Evolutionary conservation across 2,113 vertebrate species (phyloP).

Genomic region (Nymphicus hollandicus): DNA sequence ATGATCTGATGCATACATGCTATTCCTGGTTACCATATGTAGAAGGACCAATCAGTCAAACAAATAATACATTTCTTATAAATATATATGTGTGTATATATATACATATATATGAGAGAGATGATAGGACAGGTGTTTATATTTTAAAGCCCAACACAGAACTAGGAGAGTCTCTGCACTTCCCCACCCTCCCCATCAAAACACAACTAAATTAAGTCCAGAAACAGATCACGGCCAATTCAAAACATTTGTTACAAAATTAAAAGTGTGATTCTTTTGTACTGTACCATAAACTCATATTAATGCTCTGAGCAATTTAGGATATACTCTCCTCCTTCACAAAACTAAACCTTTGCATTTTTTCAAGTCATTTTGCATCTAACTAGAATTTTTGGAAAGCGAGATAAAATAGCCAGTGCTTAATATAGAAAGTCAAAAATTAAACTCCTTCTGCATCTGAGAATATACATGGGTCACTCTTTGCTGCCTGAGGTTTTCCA

Average conservation of each 20-base stretch:
- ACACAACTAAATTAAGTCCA: slow-evolving; percentile 33
- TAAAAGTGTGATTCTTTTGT: slow-evolving; percentile 33
- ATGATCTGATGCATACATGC: slow-evolving; percentile 47
- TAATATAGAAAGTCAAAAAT: slow-evolving; percentile 57
- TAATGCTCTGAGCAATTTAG: slow-evolving; percentile 55
- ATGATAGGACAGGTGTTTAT: slow-evolving; percentile 41
- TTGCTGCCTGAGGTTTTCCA: slow-evolving; percentile 68
- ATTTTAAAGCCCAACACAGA: slow-evolving; percentile 36
- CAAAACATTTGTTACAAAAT: slow-evolving; percentile 5
- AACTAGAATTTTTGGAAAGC: slow-evolving; percentile 67
- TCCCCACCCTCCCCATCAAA: background rate
- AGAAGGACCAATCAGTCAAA: slow-evolving; percentile 43
- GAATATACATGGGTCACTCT: slow-evolving; percentile 41
- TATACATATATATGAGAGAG: slow-evolving; percentile 27
- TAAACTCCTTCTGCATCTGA: slow-evolving; percentile 61
- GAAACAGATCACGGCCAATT: slow-evolving; percentile 21
- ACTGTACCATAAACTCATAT: slow-evolving; percentile 55
- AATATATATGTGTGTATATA: slow-evolving; percentile 47
- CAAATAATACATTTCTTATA: slow-evolving; percentile 66
- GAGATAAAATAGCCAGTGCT: slow-evolving; percentile 65
- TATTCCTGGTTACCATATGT: slow-evolving; percentile 45
- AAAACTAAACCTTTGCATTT: slow-evolving; percentile 62
- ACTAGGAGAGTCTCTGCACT: background rate
- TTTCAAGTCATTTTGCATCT: slow-evolving; percentile 45
- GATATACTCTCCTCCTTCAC: slow-evolving; percentile 63